Percentiles rank a stretch among this genome's conserved stretches.
Evolutionary conservation across 2,888 invertebrate genomes (phyloP).

Genomic region (Drosophila gaucha): DNA sequence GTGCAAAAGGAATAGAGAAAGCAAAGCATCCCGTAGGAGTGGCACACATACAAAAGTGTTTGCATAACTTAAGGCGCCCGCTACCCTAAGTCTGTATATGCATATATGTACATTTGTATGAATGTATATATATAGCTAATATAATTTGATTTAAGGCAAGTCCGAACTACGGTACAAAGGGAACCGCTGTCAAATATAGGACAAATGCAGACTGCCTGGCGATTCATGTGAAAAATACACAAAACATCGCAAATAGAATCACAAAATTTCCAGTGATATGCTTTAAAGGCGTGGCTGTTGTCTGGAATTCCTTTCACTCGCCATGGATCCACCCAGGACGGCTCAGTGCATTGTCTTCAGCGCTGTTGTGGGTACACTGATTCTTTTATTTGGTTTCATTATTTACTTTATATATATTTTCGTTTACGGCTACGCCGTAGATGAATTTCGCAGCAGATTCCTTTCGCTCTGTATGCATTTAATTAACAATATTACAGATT

Average conservation of each 20-base stretch:
- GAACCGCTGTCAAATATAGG: conserved; percentile 10
- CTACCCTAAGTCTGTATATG: conserved; percentile 3
- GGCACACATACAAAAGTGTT: conserved; percentile 73
- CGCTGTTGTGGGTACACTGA: conserved; percentile 12
- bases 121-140: conserved; percentile 34
- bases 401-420: conserved; percentile 14
- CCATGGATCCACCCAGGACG: conserved; percentile 35
- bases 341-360: conserved; percentile 30
- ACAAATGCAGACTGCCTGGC: conserved; percentile 7
- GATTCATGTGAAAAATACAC: conserved; percentile 24
- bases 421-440: not conserved
- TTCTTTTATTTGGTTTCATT: conserved; percentile 8
- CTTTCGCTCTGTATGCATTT: conserved; percentile 6
- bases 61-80: conserved; percentile 68
- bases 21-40: conserved; percentile 75
- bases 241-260: conserved; percentile 9
- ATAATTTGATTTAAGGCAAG: conserved; percentile 50
- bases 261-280: conserved; percentile 14
- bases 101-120: conserved; percentile 4
- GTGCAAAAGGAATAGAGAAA: conserved; percentile 72
- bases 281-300: conserved; percentile 59
- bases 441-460: not conserved
- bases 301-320: not conserved
- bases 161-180: conserved; percentile 14
- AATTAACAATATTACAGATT: not conserved